These are phyloP conservation scores for Eupithecia subumbrata DNA, from an alignment of 2,888 invertebrate species.

Conservation along the genomic window DNA sequence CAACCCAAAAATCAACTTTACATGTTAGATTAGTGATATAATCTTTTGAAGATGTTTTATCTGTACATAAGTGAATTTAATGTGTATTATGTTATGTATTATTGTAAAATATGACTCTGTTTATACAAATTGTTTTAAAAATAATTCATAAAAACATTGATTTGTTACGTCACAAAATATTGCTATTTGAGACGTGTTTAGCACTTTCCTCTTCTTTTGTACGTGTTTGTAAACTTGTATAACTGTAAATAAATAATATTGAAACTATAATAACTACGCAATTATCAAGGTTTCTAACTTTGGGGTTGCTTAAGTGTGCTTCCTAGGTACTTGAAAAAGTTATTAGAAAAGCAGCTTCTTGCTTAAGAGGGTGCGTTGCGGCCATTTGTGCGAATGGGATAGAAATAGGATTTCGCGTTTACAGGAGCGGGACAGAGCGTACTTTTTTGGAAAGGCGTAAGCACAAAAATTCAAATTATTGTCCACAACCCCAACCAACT, in stretches of 20 bases:
- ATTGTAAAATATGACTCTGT: neutral
- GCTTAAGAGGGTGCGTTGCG: neutral
- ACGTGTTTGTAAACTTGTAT: neutral
- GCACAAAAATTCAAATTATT: neutral
- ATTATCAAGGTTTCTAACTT: neutral
- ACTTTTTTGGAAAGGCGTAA: neutral
- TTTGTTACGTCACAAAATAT: neutral
- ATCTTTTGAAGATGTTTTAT: conserved; percentile 8
- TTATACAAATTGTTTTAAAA: conserved; percentile 3
- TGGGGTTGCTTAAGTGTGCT: neutral
- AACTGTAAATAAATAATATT: neutral
- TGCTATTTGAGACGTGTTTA: neutral
- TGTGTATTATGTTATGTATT: conserved; percentile 3
- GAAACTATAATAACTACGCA: neutral
- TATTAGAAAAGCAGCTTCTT: neutral
- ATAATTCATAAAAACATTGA: neutral
- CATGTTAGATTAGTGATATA: neutral
- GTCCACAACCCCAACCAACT: no score
- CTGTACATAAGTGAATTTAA: conserved; percentile 4
- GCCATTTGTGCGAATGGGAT: neutral
- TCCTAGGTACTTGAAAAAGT: neutral
- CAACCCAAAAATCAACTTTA: conserved; percentile 5
- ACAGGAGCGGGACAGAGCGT: neutral
- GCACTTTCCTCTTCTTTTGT: neutral
- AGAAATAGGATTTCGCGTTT: neutral